phyloP scores from a whole-genome alignment of 2,113 vertebrate genomes.

The Melanotaenia duboulayi region DNA sequence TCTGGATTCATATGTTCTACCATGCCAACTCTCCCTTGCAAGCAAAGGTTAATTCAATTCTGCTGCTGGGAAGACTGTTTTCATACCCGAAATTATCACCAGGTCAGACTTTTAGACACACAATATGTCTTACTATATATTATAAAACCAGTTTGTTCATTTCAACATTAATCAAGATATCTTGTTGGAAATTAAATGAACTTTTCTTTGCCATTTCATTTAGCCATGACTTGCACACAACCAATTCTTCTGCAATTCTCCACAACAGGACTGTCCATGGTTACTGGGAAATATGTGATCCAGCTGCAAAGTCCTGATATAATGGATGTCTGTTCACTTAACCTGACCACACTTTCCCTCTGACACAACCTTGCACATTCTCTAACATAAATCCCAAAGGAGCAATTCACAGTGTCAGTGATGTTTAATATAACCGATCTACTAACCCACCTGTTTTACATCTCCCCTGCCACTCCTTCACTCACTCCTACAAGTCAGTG shows the following conservation, averaged over 20 bases:
- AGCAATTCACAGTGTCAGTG: constrained; percentile 68
- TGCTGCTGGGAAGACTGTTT: neutral
- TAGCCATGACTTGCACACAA: constrained; percentile 36
- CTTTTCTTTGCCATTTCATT: neutral
- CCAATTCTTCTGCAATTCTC: constrained; percentile 18
- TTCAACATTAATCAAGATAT: too few species aligned
- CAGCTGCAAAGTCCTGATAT: constrained; percentile 59
- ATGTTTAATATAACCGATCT: constrained; percentile 53
- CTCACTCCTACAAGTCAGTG: constrained; percentile 27
- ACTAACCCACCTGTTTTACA: constrained; percentile 22
- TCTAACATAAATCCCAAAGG: constrained; percentile 66
- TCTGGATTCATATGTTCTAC: neutral
- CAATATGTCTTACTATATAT: too few species aligned
- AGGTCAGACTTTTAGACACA: too few species aligned
- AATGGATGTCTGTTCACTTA: constrained; percentile 71
- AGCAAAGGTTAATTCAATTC: neutral
- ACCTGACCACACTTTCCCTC: constrained; percentile 73
- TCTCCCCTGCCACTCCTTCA: constrained; percentile 36
- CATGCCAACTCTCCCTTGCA: neutral
- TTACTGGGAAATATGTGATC: constrained; percentile 51
- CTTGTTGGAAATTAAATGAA: too few species aligned
- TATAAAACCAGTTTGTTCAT: too few species aligned
- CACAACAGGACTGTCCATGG: constrained; percentile 8
- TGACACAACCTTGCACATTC: constrained; percentile 78
- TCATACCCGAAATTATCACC: too few species aligned